Evolutionary conservation across 2,888 invertebrate species (phyloP).

Genomic region (Trissolcus brochymenae): DNA sequence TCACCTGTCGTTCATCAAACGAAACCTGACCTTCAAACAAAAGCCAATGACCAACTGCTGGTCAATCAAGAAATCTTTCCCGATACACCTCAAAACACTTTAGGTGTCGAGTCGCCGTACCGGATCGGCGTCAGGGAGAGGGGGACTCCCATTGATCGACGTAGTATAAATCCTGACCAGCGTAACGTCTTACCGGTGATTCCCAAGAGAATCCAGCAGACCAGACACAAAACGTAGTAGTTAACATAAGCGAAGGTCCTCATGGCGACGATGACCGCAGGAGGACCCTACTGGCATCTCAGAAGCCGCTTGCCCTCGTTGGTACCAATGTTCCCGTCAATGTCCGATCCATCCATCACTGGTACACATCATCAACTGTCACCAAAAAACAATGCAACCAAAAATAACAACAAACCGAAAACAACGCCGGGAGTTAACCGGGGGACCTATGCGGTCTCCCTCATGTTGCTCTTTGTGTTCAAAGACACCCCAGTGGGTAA

Average conservation of each 20-base stretch:
- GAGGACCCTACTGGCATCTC: conserved; percentile 67
- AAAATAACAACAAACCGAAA: conserved; percentile 16
- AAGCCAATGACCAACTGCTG: conserved; percentile 20
- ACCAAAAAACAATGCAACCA: background rate
- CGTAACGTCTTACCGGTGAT: conserved; percentile 72
- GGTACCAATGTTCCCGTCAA: conserved; percentile 54
- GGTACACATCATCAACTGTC: conserved; percentile 10
- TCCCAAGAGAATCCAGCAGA: conserved; percentile 75
- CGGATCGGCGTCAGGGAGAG: conserved; percentile 2
- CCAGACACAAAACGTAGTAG: conserved; percentile 75
- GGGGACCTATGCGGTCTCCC: conserved; percentile 25
- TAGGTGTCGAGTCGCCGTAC: conserved; percentile 1
- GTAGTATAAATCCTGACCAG: conserved; percentile 22
- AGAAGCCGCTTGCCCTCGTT: conserved; percentile 57
- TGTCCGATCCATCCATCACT: conserved; percentile 46
- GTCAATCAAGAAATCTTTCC: conserved; percentile 1
- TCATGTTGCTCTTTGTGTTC: conserved; percentile 29
- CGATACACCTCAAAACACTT: conserved; percentile 5
- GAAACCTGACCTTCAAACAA: conserved; percentile 6
- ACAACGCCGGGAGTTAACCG: background rate
- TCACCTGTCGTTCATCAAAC: background rate
- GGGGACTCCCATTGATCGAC: conserved; percentile 8
- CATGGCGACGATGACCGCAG: conserved; percentile 71
- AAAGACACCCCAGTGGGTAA: conserved; percentile 21
- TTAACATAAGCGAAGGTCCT: conserved; percentile 75